phyloP scores from a whole-genome alignment of 1,140 invertebrate species.

The Drosophila arawakana region DNA sequence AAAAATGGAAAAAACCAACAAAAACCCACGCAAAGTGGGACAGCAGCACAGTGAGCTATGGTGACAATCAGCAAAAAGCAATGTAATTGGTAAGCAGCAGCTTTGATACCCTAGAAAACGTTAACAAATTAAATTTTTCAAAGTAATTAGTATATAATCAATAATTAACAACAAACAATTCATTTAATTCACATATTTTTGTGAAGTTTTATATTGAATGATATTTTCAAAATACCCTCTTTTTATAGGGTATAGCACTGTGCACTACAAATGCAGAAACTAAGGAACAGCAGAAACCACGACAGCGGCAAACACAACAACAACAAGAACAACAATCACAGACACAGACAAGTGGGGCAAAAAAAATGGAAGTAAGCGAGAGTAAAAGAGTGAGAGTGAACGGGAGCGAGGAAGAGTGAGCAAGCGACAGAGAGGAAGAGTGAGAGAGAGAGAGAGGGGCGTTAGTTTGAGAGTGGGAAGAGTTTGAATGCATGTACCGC shows the following conservation, averaged over 20 bases:
- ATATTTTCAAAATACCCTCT: background rate
- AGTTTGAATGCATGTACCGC: constrained; percentile 7
- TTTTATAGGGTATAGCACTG: background rate
- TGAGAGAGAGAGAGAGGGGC: background rate
- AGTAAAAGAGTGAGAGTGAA: constrained; percentile 5
- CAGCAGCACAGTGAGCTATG: background rate
- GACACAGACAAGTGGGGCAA: constrained; percentile 22
- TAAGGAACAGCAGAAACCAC: constrained; percentile 41
- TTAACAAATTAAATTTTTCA: too few relatives aligned
- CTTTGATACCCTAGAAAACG: background rate
- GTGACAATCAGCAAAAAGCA: background rate
- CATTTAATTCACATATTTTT: too few relatives aligned
- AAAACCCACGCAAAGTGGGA: constrained; percentile 2
- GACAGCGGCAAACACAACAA: constrained; percentile 34
- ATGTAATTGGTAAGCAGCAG: background rate
- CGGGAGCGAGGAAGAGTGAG: constrained; percentile 7
- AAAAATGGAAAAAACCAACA: constrained; percentile 21
- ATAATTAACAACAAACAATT: too few relatives aligned
- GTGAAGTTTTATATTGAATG: background rate
- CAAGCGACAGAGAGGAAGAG: background rate
- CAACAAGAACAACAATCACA: constrained; percentile 27
- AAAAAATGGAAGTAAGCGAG: constrained; percentile 3
- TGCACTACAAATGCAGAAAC: constrained; percentile 30
- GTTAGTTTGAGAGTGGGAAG: background rate
- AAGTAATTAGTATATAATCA: too few relatives aligned